Evolutionary conservation across 2,888 invertebrate species (phyloP).

Genomic region (Phorcus lineatus): DNA sequence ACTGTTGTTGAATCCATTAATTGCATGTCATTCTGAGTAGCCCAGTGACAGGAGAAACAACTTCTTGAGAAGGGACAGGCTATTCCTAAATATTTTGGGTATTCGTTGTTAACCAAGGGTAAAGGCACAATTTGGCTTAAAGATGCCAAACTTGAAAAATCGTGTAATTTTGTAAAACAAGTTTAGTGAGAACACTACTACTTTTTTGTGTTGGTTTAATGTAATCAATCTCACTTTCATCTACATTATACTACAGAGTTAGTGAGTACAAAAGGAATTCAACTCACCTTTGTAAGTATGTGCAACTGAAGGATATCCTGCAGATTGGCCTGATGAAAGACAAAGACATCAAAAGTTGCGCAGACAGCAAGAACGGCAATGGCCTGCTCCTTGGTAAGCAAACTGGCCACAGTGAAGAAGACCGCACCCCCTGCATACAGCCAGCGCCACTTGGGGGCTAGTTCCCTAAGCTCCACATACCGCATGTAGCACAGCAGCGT

Average conservation of each 20-base stretch:
- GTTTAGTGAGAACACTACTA: neutral
- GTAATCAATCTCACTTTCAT: neutral
- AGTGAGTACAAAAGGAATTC: neutral
- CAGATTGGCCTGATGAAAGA: slow-evolving; percentile 76
- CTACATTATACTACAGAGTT: too few species aligned
- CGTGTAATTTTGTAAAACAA: too few species aligned
- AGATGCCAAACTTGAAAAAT: too few species aligned
- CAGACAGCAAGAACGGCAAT: slow-evolving; percentile 93
- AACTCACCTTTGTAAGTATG: slow-evolving; percentile 61
- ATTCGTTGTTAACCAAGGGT: too few species aligned
- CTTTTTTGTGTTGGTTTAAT: neutral
- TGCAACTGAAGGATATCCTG: slow-evolving; percentile 47
- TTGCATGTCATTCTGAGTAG: too few species aligned
- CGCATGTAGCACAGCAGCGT: slow-evolving; percentile 88
- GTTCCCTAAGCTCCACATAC: slow-evolving; percentile 62
- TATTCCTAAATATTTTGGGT: too few species aligned
- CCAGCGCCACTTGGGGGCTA: slow-evolving; percentile 34
- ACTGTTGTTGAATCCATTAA: too few species aligned
- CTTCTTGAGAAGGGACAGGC: too few species aligned
- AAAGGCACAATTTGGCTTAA: too few species aligned
- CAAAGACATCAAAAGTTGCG: slow-evolving; percentile 89
- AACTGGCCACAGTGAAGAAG: slow-evolving; percentile 85
- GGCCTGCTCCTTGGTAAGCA: slow-evolving; percentile 96
- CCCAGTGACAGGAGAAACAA: too few species aligned
- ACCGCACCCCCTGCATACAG: slow-evolving; percentile 81